Evolutionary conservation across 1,140 invertebrate species (phyloP).

Genomic region (Plutomurus gul): DNA sequence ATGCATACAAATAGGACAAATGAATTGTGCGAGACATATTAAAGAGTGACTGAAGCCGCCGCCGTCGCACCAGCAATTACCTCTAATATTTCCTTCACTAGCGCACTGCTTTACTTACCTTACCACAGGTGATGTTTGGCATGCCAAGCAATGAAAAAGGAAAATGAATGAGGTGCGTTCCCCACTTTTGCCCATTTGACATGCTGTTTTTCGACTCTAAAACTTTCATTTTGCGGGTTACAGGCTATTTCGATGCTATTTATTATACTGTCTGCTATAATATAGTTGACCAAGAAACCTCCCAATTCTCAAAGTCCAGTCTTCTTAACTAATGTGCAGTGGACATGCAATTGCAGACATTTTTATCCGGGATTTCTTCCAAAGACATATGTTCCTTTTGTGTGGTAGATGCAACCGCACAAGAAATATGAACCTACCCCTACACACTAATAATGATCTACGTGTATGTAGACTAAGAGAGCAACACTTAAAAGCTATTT

Average conservation of each 20-base stretch:
- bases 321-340: not conserved
- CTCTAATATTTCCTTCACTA: slow-evolving; percentile 13
- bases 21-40: too few species aligned
- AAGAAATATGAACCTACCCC: too few species aligned
- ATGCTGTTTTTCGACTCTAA: slow-evolving; percentile 15
- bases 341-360: not conserved
- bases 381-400: too few species aligned
- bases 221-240: slow-evolving; percentile 19
- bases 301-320: slow-evolving; percentile 1
- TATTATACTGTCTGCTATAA: not conserved
- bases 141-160: not conserved
- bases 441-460: too few species aligned
- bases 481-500: too few species aligned
- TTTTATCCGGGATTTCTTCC: too few species aligned
- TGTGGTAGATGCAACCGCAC: not conserved
- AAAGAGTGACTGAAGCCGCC: too few species aligned
- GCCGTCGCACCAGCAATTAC: too few species aligned
- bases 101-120: not conserved
- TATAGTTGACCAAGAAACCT: not conserved
- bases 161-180: not conserved
- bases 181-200: not conserved
- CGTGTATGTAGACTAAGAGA: too few species aligned
- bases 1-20: too few species aligned
- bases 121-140: too few species aligned
- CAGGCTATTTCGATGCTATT: not conserved